Conservation (phyloP, 2,113 vertebrate species). For the Lucifuga dentata region DNA sequence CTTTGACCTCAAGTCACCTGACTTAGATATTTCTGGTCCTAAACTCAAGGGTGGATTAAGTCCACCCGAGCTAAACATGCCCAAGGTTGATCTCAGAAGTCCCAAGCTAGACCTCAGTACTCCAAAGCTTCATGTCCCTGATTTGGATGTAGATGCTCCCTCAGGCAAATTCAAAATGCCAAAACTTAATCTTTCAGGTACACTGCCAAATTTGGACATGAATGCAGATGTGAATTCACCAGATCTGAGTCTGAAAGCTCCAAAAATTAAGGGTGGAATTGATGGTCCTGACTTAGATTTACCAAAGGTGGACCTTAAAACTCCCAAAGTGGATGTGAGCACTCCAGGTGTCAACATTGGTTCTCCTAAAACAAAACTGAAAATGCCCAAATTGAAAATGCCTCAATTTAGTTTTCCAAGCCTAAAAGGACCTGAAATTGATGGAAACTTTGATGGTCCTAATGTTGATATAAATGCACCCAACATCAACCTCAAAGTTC, state of each 20-base stretch:
- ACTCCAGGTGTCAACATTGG: conserved; percentile 56
- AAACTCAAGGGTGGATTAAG: too few relatives aligned
- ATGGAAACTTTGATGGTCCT: too few relatives aligned
- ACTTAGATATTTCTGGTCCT: too few relatives aligned
- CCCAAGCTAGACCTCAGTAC: too few relatives aligned
- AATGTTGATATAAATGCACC: conserved; percentile 44
- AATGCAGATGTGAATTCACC: conserved; percentile 13
- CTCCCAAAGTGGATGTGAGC: conserved; percentile 60
- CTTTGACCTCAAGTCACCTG: conserved; percentile 46
- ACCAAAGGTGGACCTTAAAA: conserved; percentile 46
- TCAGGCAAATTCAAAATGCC: conserved; percentile 52
- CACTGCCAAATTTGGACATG: conserved; percentile 32
- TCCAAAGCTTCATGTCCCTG: too few relatives aligned
- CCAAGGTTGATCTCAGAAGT: too few relatives aligned
- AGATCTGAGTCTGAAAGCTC: conserved; percentile 45
- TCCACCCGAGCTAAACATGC: too few relatives aligned
- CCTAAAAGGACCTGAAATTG: conserved; percentile 59
- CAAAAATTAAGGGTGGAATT: conserved; percentile 65
- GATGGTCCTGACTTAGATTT: conserved; percentile 50
- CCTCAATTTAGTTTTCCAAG: conserved; percentile 54
- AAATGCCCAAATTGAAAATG: conserved; percentile 64
- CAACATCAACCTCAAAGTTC: conserved; percentile 45
- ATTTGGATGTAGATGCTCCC: too few relatives aligned
- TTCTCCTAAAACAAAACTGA: conserved; percentile 46
- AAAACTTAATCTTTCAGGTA: conserved; percentile 27